phyloP scores from a whole-genome alignment of 2,888 invertebrate genomes.

The Temnothorax rugatulus region DNA sequence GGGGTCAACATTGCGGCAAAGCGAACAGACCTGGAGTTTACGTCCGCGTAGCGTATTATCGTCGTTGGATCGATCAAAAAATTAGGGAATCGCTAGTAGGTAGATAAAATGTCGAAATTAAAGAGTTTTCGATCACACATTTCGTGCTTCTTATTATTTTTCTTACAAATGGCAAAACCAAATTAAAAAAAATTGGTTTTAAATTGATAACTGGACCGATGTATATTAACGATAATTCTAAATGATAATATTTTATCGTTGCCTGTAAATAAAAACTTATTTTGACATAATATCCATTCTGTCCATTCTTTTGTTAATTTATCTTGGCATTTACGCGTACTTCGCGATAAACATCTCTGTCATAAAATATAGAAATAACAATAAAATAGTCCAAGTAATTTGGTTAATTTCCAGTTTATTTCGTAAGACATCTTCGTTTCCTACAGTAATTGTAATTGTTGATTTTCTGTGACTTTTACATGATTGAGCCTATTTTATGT shows the following conservation, averaged over 20 bases:
- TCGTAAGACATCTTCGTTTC: conserved; percentile 84
- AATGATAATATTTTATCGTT: conserved; percentile 4
- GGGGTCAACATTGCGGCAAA: conserved; percentile 92
- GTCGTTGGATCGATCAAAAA: conserved; percentile 90
- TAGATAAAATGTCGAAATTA: conserved; percentile 67
- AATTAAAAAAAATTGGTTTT: neutral
- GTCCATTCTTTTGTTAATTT: neutral
- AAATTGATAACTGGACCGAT: neutral
- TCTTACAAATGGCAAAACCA: neutral
- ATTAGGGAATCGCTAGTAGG: conserved; percentile 84
- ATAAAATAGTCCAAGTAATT: conserved; percentile 7
- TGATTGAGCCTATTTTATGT: conserved; percentile 80
- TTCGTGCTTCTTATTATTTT: neutral
- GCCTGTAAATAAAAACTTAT: conserved; percentile 23
- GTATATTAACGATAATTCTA: neutral
- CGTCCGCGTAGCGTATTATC: conserved; percentile 89
- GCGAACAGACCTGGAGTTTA: conserved; percentile 93
- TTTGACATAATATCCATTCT: neutral
- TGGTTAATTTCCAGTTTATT: conserved; percentile 82
- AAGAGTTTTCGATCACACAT: neutral
- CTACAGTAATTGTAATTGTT: conserved; percentile 83
- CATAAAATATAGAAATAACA: neutral
- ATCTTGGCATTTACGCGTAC: neutral
- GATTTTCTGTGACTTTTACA: conserved; percentile 77
- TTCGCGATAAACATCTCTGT: neutral